A percentile compares a stretch with the other conserved stretches of the same genome.
Conservation (phyloP, 2,113 vertebrate genomes). For the Stegastes partitus region DNA sequence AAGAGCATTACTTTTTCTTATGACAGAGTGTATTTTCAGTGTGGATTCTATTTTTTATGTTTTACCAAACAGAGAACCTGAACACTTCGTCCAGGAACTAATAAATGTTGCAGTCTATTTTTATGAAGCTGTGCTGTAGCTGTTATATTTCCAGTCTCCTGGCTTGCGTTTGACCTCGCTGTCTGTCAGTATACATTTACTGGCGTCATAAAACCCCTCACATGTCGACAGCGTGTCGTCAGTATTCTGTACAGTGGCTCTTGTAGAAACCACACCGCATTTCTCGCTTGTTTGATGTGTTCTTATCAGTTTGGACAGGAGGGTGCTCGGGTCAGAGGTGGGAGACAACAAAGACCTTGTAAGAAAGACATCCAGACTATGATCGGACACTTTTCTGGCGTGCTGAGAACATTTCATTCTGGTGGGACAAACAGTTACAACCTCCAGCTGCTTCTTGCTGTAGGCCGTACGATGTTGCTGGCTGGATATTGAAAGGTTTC, state of each 20-base stretch:
- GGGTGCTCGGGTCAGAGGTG: slow-evolving; percentile 15
- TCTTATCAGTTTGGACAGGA: slow-evolving; percentile 42
- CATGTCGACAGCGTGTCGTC: not conserved
- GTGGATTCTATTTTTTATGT: too few species aligned
- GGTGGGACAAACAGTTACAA: slow-evolving; percentile 11
- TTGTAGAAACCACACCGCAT: not conserved
- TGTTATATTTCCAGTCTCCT: not conserved
- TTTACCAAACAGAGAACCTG: too few species aligned
- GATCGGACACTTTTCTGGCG: slow-evolving; percentile 44
- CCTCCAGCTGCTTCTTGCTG: slow-evolving; percentile 29
- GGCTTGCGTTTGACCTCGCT: not conserved
- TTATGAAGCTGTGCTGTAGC: too few species aligned
- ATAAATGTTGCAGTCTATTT: too few species aligned
- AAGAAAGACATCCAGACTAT: slow-evolving; percentile 44
- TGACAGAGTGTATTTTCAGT: too few species aligned
- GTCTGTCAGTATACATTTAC: not conserved
- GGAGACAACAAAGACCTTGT: slow-evolving; percentile 43
- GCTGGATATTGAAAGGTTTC: not conserved
- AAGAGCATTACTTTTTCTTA: too few species aligned
- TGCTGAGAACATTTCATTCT: not conserved
- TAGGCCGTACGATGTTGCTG: not conserved
- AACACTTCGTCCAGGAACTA: too few species aligned
- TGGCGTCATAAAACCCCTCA: not conserved
- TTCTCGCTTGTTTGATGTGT: slow-evolving; percentile 17
- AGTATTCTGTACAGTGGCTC: not conserved